Percentiles rank a stretch among this genome's conserved stretches.
Conservation (phyloP, 2,888 invertebrate species). For the Perizoma affinitatum region DNA sequence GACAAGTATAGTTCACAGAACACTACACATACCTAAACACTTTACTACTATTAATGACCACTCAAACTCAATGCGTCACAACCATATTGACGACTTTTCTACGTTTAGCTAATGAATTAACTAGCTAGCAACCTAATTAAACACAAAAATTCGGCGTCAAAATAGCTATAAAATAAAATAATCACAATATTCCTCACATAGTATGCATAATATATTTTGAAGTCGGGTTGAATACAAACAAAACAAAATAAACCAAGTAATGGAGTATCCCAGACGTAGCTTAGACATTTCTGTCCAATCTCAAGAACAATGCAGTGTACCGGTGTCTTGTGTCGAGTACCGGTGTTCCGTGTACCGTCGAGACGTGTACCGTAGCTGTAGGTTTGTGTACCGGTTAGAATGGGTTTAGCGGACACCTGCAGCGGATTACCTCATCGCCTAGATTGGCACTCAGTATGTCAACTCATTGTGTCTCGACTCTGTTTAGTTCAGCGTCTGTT, state of each 20-base stretch:
- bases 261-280: not conserved
- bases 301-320: conserved; percentile 17
- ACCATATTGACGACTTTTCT: too few species aligned
- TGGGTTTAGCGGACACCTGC: conserved; percentile 8
- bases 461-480: conserved; percentile 8
- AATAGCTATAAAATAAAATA: too few species aligned
- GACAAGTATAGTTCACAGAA: too few species aligned
- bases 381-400: conserved; percentile 1
- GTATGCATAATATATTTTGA: too few species aligned
- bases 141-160: too few species aligned
- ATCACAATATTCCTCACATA: too few species aligned
- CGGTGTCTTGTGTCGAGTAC: not conserved
- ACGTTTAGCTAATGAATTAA: too few species aligned
- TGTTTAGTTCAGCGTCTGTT: not conserved
- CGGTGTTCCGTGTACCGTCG: conserved; percentile 2
- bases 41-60: too few species aligned
- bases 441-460: conserved; percentile 17
- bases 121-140: too few species aligned
- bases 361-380: not conserved
- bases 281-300: conserved; percentile 17
- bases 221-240: not conserved
- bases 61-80: too few species aligned
- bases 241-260: too few species aligned
- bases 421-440: conserved; percentile 22
- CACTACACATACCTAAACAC: too few species aligned